Conservation (phyloP, 2,113 vertebrate species). For the Bolborhynchus lineola region DNA sequence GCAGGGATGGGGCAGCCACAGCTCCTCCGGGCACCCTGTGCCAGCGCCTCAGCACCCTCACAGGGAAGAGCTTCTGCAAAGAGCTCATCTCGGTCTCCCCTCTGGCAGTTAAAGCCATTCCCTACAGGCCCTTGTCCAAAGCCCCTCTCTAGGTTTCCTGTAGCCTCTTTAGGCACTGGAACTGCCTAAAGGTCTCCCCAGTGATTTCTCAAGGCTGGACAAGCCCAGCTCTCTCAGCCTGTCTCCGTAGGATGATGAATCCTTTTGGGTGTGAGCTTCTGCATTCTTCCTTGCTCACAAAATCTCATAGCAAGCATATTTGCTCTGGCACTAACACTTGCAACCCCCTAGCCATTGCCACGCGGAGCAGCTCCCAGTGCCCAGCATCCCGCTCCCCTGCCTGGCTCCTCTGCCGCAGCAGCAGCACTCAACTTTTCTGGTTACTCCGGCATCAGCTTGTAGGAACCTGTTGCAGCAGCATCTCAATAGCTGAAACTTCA, state of each 20-base stretch:
- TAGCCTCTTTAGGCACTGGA: neutral
- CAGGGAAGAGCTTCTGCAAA: neutral
- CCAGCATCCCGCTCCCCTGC: neutral
- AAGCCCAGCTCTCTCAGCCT: neutral
- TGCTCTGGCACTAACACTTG: accelerated
- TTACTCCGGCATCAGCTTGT: neutral
- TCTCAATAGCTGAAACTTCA: neutral
- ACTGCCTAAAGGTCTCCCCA: neutral
- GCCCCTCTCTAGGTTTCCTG: neutral
- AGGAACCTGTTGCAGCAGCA: neutral
- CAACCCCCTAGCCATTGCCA: accelerated
- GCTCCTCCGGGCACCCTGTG: too few species aligned
- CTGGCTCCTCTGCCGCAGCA: neutral
- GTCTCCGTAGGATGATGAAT: neutral
- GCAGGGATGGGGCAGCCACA: too few species aligned
- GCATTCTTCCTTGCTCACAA: neutral
- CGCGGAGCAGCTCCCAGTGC: accelerated
- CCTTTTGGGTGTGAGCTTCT: neutral
- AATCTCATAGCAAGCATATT: neutral
- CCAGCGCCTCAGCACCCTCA: too few species aligned
- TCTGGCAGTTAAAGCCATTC: neutral
- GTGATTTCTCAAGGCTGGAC: neutral
- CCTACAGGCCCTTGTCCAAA: neutral
- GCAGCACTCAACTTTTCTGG: neutral
- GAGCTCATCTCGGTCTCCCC: neutral